Conservation (phyloP, 2,113 vertebrate species). For the Pao palembangensis region DNA sequence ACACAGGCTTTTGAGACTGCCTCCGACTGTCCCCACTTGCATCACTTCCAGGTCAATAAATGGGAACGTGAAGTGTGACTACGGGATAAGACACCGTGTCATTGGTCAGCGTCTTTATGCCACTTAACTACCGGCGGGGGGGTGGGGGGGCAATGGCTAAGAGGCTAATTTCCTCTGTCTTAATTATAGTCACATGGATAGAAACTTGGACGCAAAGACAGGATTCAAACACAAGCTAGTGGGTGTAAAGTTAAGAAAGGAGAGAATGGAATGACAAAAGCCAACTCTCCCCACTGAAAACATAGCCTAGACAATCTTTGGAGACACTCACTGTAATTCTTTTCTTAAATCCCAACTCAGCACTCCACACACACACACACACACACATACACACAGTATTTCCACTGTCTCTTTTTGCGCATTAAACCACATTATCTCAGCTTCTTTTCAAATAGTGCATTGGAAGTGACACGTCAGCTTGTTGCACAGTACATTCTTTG, state of each 20-base stretch:
- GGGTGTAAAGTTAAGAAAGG: constrained; percentile 24
- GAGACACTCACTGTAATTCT: constrained; percentile 43
- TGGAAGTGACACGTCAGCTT: constrained; percentile 6
- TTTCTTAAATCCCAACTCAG: constrained; percentile 45
- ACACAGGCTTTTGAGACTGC: constrained; percentile 34
- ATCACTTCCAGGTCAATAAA: constrained; percentile 73
- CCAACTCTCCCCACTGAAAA: constrained; percentile 19
- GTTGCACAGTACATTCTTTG: constrained; percentile 10
- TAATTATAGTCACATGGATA: constrained; percentile 23
- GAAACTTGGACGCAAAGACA: constrained; percentile 18
- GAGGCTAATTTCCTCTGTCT: constrained; percentile 29
- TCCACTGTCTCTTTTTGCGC: constrained; percentile 20
- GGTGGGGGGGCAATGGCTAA: constrained; percentile 5
- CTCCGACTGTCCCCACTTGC: constrained; percentile 36
- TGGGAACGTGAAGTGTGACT: constrained; percentile 52
- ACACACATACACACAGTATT: not conserved
- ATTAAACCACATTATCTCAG: not conserved
- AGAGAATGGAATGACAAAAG: constrained; percentile 9
- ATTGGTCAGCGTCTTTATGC: constrained; percentile 34
- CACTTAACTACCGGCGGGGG: constrained; percentile 16
- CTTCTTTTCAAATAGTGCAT: not conserved
- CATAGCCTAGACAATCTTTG: constrained; percentile 32
- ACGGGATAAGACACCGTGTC: constrained; percentile 39
- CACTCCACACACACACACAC: constrained; percentile 34
- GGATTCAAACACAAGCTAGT: constrained; percentile 7